Evolutionary conservation across 2,113 vertebrate genomes (phyloP).

Genomic region (Parus major): DNA sequence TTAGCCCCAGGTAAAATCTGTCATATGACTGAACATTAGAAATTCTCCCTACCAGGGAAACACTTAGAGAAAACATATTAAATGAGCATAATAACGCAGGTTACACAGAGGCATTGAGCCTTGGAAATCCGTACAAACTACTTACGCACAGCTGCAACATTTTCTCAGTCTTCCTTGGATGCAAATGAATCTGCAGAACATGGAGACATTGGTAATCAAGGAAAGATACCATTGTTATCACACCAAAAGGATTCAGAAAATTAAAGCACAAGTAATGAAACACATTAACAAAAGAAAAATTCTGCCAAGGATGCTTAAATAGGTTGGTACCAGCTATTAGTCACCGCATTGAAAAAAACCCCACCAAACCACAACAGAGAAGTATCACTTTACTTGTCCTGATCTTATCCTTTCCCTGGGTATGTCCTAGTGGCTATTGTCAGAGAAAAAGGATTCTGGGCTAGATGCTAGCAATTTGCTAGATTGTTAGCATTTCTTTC

Average conservation of each 20-base stretch:
- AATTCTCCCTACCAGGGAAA: not conserved
- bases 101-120: not conserved
- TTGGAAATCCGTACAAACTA: not conserved
- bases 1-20: not conserved
- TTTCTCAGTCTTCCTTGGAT: not conserved
- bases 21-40: not conserved
- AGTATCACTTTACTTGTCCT: not conserved
- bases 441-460: not conserved
- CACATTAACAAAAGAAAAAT: not conserved
- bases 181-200: not conserved
- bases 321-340: not conserved
- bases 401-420: not conserved
- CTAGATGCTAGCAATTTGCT: not conserved
- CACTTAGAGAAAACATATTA: not conserved
- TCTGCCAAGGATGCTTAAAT: not conserved
- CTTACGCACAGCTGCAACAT: not conserved
- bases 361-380: not conserved
- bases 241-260: not conserved
- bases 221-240: not conserved
- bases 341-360: not conserved
- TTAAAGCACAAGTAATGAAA: not conserved
- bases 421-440: not conserved
- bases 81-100: not conserved
- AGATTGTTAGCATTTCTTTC: not conserved
- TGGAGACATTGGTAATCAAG: not conserved